Evolutionary conservation across 2,797 vertebrate species (phyloP).

Genomic region (Setipinna tenuifilis): DNA sequence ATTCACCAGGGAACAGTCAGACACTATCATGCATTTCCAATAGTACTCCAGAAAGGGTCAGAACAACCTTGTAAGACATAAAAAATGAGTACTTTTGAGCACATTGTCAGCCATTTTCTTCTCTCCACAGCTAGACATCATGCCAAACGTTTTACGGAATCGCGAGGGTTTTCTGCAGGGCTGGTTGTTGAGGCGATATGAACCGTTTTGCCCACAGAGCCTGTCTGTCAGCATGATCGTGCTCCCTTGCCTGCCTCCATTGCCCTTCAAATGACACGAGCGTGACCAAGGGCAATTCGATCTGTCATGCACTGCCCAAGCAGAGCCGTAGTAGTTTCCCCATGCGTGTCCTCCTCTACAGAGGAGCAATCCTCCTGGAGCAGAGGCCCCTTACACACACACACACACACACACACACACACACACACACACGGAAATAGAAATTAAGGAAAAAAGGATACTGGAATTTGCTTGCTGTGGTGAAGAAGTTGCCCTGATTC

Average conservation of each 20-base stretch:
- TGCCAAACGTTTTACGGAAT: not conserved
- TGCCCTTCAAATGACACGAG: slow-evolving; percentile 13
- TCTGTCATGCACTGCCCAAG: not conserved
- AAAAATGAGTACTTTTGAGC: not conserved
- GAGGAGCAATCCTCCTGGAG: not conserved
- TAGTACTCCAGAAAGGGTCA: not conserved
- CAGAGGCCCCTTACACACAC: not conserved
- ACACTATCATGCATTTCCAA: not conserved
- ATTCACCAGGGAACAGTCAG: not conserved
- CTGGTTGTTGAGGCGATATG: not conserved
- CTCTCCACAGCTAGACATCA: not conserved
- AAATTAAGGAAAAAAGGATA: not conserved
- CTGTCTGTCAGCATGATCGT: not conserved
- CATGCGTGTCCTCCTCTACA: not conserved
- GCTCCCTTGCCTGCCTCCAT: not conserved
- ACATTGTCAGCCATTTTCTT: not conserved
- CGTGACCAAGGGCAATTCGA: slow-evolving; percentile 11
- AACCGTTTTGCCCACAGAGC: not conserved
- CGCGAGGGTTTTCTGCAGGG: not conserved
- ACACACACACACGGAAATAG: not conserved
- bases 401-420: too few relatives aligned
- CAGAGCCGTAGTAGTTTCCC: not conserved
- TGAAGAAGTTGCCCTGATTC: not conserved
- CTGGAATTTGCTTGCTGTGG: not conserved
- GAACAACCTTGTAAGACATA: not conserved